Evolutionary conservation across 1,140 invertebrate species (phyloP).

Genomic region (Diabrotica undecimpunctata): DNA sequence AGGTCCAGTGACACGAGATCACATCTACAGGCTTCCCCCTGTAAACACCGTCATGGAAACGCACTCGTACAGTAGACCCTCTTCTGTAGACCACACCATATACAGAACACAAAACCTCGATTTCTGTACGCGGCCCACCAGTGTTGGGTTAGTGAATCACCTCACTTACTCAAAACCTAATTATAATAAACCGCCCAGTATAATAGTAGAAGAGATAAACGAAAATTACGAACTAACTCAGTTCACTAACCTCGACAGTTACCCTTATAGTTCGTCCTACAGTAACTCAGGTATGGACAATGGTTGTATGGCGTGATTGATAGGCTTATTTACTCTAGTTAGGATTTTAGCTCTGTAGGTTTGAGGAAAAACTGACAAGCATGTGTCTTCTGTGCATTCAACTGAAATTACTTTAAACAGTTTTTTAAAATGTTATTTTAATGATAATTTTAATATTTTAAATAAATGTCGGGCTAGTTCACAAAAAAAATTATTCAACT

Average conservation of each 20-base stretch:
- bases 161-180: conserved; percentile 30
- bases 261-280: conserved; percentile 35
- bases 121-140: conserved; percentile 26
- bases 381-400: too few relatives aligned
- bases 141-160: conserved; percentile 27
- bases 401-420: too few relatives aligned
- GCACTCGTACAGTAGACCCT: conserved; percentile 41
- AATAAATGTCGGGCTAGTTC: too few relatives aligned
- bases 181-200: conserved; percentile 38
- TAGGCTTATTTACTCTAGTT: conserved; percentile 21
- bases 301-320: conserved; percentile 45
- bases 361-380: too few relatives aligned
- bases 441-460: too few relatives aligned
- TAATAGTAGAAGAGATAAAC: conserved; percentile 41
- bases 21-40: conserved; percentile 38
- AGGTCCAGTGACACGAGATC: conserved; percentile 34
- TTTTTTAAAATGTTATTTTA: too few relatives aligned
- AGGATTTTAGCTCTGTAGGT: too few relatives aligned
- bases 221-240: conserved; percentile 37
- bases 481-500: too few relatives aligned
- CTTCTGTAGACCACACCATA: conserved; percentile 29
- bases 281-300: conserved; percentile 40
- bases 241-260: conserved; percentile 42
- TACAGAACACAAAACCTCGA: conserved; percentile 31
- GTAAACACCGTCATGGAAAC: conserved; percentile 43